These are phyloP conservation scores for Mirza zaza DNA, from an alignment of 2,113 vertebrate genomes.

Conservation along the genomic window DNA sequence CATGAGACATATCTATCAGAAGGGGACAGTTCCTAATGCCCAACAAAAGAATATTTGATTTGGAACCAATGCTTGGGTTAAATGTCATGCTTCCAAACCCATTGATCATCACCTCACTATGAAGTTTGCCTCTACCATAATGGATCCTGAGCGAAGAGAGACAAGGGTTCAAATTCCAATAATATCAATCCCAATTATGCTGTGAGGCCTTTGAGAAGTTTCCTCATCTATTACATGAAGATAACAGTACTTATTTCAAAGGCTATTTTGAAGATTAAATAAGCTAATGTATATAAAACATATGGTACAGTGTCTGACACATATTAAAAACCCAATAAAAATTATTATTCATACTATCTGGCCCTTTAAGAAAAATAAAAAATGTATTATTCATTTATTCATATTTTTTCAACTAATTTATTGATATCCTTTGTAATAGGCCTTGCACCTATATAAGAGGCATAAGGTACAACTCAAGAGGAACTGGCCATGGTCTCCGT, in stretches of 20 bases:
- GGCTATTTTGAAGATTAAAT: neutral
- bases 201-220: neutral
- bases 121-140: neutral
- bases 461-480: neutral
- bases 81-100: slow-evolving; percentile 5
- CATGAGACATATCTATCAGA: neutral
- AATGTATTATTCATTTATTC: neutral
- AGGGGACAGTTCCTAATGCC: neutral
- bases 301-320: neutral
- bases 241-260: neutral
- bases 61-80: slow-evolving; percentile 4
- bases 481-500: neutral
- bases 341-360: neutral
- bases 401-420: slow-evolving; percentile 16
- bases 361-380: too few relatives aligned
- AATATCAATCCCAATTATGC: neutral
- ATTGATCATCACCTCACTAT: neutral
- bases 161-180: neutral
- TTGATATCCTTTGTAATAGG: neutral
- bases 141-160: neutral
- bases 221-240: neutral
- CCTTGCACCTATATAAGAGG: neutral
- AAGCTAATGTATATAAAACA: neutral
- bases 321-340: slow-evolving; percentile 19
- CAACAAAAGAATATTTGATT: slow-evolving; percentile 31